Base-by-base conservation (phyloP, 2,797 vertebrate species). In the Epinephelus malabaricus region DNA sequence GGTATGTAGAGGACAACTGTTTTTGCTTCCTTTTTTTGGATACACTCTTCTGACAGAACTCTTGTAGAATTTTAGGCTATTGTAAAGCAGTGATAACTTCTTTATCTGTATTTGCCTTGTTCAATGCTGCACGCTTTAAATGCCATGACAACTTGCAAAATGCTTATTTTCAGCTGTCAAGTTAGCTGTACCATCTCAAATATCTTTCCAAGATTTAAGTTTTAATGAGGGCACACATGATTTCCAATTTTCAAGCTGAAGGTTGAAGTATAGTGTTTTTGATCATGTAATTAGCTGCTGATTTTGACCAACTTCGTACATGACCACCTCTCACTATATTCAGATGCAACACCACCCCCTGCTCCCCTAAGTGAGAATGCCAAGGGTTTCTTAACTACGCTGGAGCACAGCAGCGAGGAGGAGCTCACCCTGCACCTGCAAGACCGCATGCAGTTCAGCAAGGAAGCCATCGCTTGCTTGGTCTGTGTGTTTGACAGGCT, bases 371-470 rank as follows among this genome's bases (percentile, higher is more conserved):
- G 96, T 19, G 97, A 97, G 68, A 95, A 96, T 9, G 95, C 96
- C 2, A 95, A 97, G 78, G 95, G 94, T 64, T 97, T 98, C 81
- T 91, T 98, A 89, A 89, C 95, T 12, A 95, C 95, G 0, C 90
- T 98, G 90, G 96, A 97, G 53, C 95, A 96, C 88, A 97, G 97
- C 93, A 96, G 96, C 14, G 96, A 95, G 13, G 97, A 98, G 86
- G 97, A 98, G 81, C 95, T 97, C 6, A 94, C 95, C 54, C 92
- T 98, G 62, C 96, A 97, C 79, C 95, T 98, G n/a, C 97, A 98
- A 74, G 97, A 97, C 69, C 95, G 96, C 38, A 98, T 98, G 97
- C 96, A 96, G 67, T 98, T 98, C 89, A 97, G 97, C 92, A 98
- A 98, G 88, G 95, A 95, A 7, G 96, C 97, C 0, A 95, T 97